Evolutionary conservation across 2,888 invertebrate species (phyloP).

Genomic region (Globia sparganii): DNA sequence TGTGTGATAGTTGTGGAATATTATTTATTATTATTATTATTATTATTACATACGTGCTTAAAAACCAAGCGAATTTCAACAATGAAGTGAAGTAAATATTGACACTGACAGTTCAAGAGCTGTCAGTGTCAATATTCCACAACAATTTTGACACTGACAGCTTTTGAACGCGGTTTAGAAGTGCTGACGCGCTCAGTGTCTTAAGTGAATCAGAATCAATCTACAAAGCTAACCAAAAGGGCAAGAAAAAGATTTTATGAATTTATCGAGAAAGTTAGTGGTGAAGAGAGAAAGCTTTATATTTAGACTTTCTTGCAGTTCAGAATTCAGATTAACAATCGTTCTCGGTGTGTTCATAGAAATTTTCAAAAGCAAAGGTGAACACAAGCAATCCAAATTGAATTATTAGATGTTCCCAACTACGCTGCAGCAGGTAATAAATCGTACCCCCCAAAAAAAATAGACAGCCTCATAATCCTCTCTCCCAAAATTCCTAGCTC

Average conservation of each 20-base stretch:
- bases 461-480: not conserved
- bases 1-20: too few species aligned
- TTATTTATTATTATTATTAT: too few species aligned
- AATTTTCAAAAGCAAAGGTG: not conserved
- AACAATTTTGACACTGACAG: not conserved
- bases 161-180: not conserved
- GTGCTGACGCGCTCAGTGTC: not conserved
- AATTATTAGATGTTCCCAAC: not conserved
- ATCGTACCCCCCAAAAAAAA: slow-evolving; percentile 17
- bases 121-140: not conserved
- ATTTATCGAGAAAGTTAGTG: not conserved
- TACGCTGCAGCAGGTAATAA: not conserved
- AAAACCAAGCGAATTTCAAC: not conserved
- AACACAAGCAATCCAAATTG: not conserved
- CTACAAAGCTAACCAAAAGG: not conserved
- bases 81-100: not conserved
- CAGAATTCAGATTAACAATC: not conserved
- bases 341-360: not conserved
- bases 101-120: not conserved
- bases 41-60: not conserved
- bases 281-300: not conserved
- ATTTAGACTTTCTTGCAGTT: not conserved
- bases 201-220: too few species aligned
- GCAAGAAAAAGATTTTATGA: not conserved
- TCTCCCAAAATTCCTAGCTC: slow-evolving; percentile 20